phyloP scores from a whole-genome alignment of 2,113 vertebrate species.

The Tiliqua scincoides region DNA sequence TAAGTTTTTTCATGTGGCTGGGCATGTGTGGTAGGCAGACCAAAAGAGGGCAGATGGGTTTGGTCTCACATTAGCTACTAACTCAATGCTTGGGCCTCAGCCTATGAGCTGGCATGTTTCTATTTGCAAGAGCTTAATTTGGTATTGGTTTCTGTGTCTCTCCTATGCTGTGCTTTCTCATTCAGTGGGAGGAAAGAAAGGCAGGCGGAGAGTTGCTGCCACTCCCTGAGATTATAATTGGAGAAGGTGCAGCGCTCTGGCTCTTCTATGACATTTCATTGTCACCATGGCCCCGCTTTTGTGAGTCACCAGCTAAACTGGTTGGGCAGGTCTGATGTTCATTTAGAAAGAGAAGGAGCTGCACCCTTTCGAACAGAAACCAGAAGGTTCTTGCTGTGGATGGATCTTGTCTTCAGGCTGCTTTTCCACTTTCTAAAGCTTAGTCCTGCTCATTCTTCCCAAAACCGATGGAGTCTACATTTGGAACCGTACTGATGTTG shows the following conservation, averaged over 20 bases:
- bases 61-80: neutral
- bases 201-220: neutral
- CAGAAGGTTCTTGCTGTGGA: neutral
- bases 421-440: neutral
- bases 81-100: neutral
- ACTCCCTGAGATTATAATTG: neutral
- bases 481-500: conserved; percentile 30
- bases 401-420: neutral
- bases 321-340: conserved; percentile 52
- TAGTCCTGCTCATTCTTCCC: neutral
- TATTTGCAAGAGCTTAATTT: neutral
- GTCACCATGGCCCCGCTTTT: conserved; percentile 19
- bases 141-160: conserved; percentile 11
- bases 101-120: neutral
- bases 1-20: neutral
- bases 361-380: neutral
- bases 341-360: conserved; percentile 56
- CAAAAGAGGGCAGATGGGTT: neutral
- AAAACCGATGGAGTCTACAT: conserved; percentile 13
- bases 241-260: neutral
- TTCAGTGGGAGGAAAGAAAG: conserved; percentile 5
- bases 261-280: conserved; percentile 9
- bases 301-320: conserved; percentile 51
- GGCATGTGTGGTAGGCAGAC: neutral
- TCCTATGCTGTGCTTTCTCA: neutral